Evolutionary conservation across 2,113 vertebrate species (phyloP), one percentile per base, ranked within the genome.

Genomic region (Phalacrocorax aristotelis): DNA sequence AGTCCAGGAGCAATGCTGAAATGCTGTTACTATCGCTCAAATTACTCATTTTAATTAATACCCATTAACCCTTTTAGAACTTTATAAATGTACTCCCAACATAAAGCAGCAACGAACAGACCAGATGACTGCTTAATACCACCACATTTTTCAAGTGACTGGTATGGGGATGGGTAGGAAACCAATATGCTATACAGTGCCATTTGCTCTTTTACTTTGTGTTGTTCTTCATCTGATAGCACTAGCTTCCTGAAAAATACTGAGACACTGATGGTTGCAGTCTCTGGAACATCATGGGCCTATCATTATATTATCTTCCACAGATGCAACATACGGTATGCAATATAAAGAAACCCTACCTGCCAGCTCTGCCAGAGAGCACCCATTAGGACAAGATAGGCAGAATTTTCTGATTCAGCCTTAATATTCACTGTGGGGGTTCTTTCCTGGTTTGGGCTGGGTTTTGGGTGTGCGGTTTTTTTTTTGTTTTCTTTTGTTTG

Each of bases 151-250:
- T 34, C 51, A 20, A 71, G 77, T 26, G 20, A 29, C 20, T 51
- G 5, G 6, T 57, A 20, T 0, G 0, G 15, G n/a, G 20, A 46
- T 26, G n/a, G 0, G 0, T 36, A 89, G 52, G 34, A 94, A 72
- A 44, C 15, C 3, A 4, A 14, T 6, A 20, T 3, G 13, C 23
- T 42, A 18, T 7, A 26, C 3, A 36, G 10, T 9, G 6, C 13
- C 44, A n/a, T 36, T 85, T 82, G 15, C 16, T 69, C 40, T 76
- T 51, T 66, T 32, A 25, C 26, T 81, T 51, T 13, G 7, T 18
- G 6, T 7, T 36, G 23, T 3, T 42, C 19, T 91, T 66, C 9
- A 9, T 21, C 48, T 74, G 46, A 32, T 1, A 2, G 15, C 52
- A 38, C 15, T 27, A 87, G 32, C 16, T 60, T 54, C 51, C 38